Evolutionary conservation across 2,113 vertebrate species (phyloP), one percentile per base, ranked within the genome.

Genomic region (Leucosticte australis): DNA sequence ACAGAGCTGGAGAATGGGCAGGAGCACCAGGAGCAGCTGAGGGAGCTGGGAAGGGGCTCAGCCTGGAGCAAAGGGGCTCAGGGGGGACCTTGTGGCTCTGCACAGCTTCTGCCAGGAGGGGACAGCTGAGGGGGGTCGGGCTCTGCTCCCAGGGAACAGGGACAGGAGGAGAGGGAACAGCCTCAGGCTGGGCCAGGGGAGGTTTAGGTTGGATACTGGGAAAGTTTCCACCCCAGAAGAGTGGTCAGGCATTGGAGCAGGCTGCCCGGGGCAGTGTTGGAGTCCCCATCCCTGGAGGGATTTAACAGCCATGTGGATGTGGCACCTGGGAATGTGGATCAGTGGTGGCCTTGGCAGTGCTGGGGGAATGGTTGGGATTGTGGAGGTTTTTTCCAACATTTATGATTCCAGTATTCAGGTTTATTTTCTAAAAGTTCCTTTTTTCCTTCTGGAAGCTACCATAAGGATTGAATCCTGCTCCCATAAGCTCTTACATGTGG

Each of bases 81-180:
- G 70, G 63, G 6, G 39, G 70, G 20, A 4, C 30, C 47, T 30
- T 52, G 3, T 89, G 55, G 30, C 55, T 55, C 79, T 90, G 30
- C 39, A 60, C 46, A 76, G 1, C 1, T 41, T 46, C 46, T 68
- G 63, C 2, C 41, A 83, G 70, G 53, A 60, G 87, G 39, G 39
- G 20, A 35, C 20, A 83, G 24, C 60, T 0, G n/a, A 0, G 44
- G 41, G 30, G 12, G 2, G 1, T 60, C 0, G 1, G 69, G 28
- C 15, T 82, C 6, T 82, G 23, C 31, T 65, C 7, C 3, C 42
- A 50, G 44, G 53, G 69, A 53, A 35, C 53, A 62, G 78, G 62
- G 62, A 68, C n/a, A 53, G 53, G 53, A 75, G 2, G 5, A 62
- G 47, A 68, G 55, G 70, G 5, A 76, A 35, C 0, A 0, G n/a